phyloP scores from a whole-genome alignment of 2,888 invertebrate species.

The Athrips mouffetella region DNA sequence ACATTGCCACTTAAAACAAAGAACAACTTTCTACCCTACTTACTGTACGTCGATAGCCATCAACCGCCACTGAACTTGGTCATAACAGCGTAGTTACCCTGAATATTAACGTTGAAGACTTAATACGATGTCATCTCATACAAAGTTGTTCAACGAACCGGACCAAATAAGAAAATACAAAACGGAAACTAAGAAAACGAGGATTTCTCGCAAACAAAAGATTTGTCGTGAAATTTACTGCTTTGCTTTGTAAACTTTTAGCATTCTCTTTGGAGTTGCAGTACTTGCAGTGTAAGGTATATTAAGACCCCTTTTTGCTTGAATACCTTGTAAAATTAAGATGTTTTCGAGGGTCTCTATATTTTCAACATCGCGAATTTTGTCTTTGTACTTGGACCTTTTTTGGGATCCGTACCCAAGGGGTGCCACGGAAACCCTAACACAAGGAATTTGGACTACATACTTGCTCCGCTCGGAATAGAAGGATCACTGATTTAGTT shows the following conservation, averaged over 20 bases:
- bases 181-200: neutral
- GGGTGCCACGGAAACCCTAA: no score
- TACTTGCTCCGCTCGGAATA: no score
- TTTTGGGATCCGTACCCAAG: no score
- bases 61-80: conserved; percentile 4
- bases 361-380: no score
- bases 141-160: neutral
- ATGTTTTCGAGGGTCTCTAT: no score
- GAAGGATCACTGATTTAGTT: no score
- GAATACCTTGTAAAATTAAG: no score
- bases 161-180: neutral
- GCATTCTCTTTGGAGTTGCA: neutral
- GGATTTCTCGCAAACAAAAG: neutral
- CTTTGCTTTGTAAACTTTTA: neutral
- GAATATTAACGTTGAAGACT: conserved; percentile 6
- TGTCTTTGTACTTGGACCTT: no score
- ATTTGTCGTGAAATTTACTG: neutral
- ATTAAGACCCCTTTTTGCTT: neutral
- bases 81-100: conserved; percentile 4
- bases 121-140: conserved; percentile 6
- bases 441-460: no score
- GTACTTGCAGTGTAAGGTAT: neutral
- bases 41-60: neutral
- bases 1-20: neutral
- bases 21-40: neutral